Evolutionary conservation across 2,888 invertebrate genomes (phyloP).

Genomic region (Pandemis corylana): DNA sequence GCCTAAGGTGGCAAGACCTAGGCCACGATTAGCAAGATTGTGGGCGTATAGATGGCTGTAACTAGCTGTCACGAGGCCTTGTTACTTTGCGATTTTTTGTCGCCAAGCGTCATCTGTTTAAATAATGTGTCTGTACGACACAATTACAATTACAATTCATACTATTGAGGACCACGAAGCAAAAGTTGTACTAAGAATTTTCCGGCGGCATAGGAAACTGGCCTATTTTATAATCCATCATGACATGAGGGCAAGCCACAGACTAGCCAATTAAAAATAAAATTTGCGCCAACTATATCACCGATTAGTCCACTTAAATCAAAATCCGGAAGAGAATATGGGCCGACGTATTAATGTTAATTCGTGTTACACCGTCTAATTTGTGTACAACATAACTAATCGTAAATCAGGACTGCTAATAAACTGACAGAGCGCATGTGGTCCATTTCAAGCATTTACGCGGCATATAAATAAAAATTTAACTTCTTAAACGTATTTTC

Average conservation of each 20-base stretch:
- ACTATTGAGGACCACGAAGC: no score
- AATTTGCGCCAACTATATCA: background rate
- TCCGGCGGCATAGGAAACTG: background rate
- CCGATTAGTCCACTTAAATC: conserved; percentile 21
- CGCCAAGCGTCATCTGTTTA: no score
- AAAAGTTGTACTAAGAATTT: no score
- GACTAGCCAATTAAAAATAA: background rate
- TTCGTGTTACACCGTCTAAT: conserved; percentile 11
- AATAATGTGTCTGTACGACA: no score
- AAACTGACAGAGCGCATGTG: conserved; percentile 14
- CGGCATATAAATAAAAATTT: background rate
- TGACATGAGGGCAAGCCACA: background rate
- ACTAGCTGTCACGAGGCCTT: no score
- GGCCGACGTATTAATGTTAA: conserved; percentile 12
- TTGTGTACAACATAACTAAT: conserved; percentile 17
- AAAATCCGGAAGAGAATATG: conserved; percentile 20
- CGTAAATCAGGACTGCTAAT: conserved; percentile 4
- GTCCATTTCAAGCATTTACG: conserved; percentile 1
- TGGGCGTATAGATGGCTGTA: no score
- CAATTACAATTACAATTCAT: no score
- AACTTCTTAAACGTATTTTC: background rate
- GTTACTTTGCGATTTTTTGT: no score
- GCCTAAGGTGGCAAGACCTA: no score
- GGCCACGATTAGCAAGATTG: no score
- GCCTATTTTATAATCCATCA: background rate